A percentile compares a stretch with the other conserved stretches of the same genome.
phyloP scores from a whole-genome alignment of 1,140 invertebrate species.

The Rhyzopertha dominica region DNA sequence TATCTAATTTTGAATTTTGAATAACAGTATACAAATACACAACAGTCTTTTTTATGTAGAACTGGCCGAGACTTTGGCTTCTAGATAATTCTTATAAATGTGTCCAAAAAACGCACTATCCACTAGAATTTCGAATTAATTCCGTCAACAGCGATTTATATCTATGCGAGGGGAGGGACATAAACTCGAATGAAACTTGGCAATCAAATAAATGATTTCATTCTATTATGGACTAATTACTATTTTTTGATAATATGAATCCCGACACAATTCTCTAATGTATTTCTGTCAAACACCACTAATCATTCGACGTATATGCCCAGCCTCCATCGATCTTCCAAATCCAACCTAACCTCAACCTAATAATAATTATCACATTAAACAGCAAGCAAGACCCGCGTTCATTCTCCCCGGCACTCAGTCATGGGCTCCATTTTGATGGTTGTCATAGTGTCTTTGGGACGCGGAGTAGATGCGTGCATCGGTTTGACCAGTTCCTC shows the following conservation, averaged over 20 bases:
- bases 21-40: slow-evolving; percentile 45
- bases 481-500: slow-evolving; percentile 55
- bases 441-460: slow-evolving; percentile 39
- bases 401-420: slow-evolving; percentile 48
- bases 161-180: neutral
- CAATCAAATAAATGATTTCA: neutral
- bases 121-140: slow-evolving; percentile 33
- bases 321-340: neutral
- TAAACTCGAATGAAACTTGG: slow-evolving; percentile 3
- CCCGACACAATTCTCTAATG: neutral
- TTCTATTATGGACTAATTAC: neutral
- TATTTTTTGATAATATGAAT: neutral
- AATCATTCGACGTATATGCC: neutral
- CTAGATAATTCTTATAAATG: slow-evolving; percentile 41
- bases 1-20: slow-evolving; percentile 43
- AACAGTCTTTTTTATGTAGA: slow-evolving; percentile 44
- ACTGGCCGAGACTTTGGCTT: slow-evolving; percentile 46
- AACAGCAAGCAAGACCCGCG: slow-evolving; percentile 29
- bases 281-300: neutral
- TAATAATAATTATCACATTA: slow-evolving; percentile 45
- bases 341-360: slow-evolving; percentile 16
- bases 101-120: slow-evolving; percentile 38
- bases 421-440: slow-evolving; percentile 53
- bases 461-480: slow-evolving; percentile 29
- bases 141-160: neutral